These are phyloP conservation scores for Cheilosia variabilis DNA, from an alignment of 2,888 invertebrate genomes.

Conservation along the genomic window DNA sequence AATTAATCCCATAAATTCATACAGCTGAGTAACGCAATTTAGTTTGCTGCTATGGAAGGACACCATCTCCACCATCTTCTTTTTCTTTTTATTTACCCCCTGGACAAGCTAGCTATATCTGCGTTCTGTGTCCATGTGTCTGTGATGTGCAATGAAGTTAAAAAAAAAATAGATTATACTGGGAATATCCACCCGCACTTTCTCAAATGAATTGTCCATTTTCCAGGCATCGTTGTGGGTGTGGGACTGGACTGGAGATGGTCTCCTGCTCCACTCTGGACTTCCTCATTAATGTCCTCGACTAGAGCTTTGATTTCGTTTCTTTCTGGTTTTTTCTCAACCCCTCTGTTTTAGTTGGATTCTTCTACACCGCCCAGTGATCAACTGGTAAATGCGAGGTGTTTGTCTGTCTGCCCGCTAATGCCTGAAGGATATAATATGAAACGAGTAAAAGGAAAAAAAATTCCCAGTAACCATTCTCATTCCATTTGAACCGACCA, in stretches of 20 bases:
- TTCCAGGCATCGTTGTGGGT: not conserved
- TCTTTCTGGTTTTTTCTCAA: not conserved
- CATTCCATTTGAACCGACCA: slow-evolving; percentile 22
- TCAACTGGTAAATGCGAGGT: slow-evolving; percentile 64
- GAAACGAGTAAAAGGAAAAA: slow-evolving; percentile 13
- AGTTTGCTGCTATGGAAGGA: slow-evolving; percentile 27
- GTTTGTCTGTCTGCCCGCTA: slow-evolving; percentile 58
- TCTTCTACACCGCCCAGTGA: slow-evolving; percentile 37
- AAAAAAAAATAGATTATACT: not conserved
- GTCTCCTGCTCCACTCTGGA: slow-evolving; percentile 21
- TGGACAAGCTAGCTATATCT: slow-evolving; percentile 1
- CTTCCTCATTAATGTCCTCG: slow-evolving; percentile 46
- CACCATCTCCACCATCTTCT: slow-evolving; percentile 2
- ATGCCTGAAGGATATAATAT: slow-evolving; percentile 40
- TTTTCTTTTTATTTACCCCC: slow-evolving; percentile 10
- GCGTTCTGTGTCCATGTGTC: slow-evolving; percentile 1
- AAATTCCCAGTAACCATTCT: slow-evolving; percentile 1
- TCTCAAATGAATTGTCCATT: slow-evolving; percentile 51
- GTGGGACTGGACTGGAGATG: slow-evolving; percentile 26
- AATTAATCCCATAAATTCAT: slow-evolving; percentile 76
- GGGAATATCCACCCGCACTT: slow-evolving; percentile 42
- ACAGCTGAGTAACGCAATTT: slow-evolving; percentile 76
- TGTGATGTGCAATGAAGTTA: slow-evolving; percentile 26
- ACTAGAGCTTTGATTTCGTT: slow-evolving; percentile 33
- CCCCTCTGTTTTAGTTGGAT: slow-evolving; percentile 1